Evolutionary conservation across 1,140 invertebrate species (phyloP).

Genomic region (Trichomalopsis sarcophagae): DNA sequence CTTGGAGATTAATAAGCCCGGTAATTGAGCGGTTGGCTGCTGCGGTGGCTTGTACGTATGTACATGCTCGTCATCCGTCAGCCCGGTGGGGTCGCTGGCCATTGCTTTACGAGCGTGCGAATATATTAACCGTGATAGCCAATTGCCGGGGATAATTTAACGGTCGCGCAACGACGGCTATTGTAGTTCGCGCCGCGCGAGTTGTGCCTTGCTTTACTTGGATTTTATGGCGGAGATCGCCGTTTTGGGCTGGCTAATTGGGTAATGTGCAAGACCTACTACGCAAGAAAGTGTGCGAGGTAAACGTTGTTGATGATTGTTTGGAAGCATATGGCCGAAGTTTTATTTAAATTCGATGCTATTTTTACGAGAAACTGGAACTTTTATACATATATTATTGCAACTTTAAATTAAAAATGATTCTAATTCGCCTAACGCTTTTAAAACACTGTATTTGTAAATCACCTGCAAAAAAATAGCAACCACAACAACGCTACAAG

Average conservation of each 20-base stretch:
- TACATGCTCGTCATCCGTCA: background rate
- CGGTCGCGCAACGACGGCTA: background rate
- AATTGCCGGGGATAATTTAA: conserved; percentile 3
- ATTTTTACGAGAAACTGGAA: too few relatives aligned
- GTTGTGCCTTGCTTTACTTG: background rate
- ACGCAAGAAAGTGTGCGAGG: too few relatives aligned
- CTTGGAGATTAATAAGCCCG: background rate
- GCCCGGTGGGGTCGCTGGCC: background rate
- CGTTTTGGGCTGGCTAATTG: background rate
- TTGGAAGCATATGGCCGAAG: too few relatives aligned
- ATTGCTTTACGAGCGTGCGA: conserved; percentile 18
- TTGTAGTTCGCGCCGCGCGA: background rate
- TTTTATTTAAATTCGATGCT: too few relatives aligned
- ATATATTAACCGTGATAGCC: conserved; percentile 25
- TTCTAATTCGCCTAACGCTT: too few relatives aligned
- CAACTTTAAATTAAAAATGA: too few relatives aligned
- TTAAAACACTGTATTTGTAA: too few relatives aligned
- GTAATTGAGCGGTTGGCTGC: background rate
- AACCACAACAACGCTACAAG: too few relatives aligned
- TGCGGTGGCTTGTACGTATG: background rate
- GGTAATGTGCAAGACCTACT: too few relatives aligned
- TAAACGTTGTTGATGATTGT: too few relatives aligned
- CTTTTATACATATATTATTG: too few relatives aligned
- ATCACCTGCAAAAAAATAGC: too few relatives aligned
- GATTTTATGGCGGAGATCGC: background rate